These are phyloP conservation scores for Bryconaethiops microstoma DNA, from an alignment of 2,797 vertebrate species.

Conservation along the genomic window DNA sequence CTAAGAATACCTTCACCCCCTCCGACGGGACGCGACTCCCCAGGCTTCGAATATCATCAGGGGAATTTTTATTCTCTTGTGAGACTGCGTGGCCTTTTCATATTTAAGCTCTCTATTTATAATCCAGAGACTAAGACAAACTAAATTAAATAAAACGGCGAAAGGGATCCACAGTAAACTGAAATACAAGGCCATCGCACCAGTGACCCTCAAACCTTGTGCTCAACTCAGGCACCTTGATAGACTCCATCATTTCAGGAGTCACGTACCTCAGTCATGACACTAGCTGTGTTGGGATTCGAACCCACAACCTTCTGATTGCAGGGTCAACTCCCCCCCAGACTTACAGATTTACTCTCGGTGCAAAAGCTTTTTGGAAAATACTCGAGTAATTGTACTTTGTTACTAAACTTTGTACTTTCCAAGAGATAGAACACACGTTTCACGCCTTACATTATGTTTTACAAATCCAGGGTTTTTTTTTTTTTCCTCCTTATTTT, in stretches of 20 bases:
- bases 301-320: too few relatives aligned
- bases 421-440: too few relatives aligned
- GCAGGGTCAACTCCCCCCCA: too few relatives aligned
- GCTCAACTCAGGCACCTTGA: neutral
- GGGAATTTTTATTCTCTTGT: constrained; percentile 2
- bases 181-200: neutral
- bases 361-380: too few relatives aligned
- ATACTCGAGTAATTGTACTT: too few relatives aligned
- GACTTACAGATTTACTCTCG: too few relatives aligned
- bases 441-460: too few relatives aligned
- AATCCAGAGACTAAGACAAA: neutral
- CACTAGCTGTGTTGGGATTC: too few relatives aligned
- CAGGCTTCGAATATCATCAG: constrained; percentile 11
- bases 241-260: constrained; percentile 24
- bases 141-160: constrained; percentile 11
- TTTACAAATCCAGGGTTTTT: too few relatives aligned
- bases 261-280: neutral
- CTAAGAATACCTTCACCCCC: constrained; percentile 30
- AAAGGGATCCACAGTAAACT: neutral
- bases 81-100: neutral
- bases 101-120: neutral
- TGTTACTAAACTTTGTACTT: too few relatives aligned
- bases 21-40: constrained; percentile 26
- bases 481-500: too few relatives aligned
- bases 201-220: constrained; percentile 6